These are phyloP conservation scores for Laodelphax striatellus DNA, from an alignment of 1,140 invertebrate genomes.

Conservation along the genomic window DNA sequence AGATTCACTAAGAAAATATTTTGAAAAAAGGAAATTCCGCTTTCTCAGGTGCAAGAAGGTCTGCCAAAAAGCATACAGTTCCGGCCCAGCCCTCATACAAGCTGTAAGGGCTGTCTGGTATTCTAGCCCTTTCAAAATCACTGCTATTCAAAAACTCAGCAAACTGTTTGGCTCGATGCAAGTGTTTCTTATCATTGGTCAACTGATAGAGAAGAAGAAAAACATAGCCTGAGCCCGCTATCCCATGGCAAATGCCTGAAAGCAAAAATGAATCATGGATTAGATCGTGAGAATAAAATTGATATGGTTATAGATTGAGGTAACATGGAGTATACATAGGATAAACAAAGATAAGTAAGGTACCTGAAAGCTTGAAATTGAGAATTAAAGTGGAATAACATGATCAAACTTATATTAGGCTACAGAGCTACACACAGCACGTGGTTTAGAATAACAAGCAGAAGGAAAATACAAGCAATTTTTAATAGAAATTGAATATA, in stretches of 20 bases:
- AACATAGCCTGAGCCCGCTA: constrained; percentile 75
- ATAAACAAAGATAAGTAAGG: too few species aligned
- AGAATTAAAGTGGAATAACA: too few species aligned
- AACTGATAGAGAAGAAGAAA: constrained; percentile 68
- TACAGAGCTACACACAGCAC: too few species aligned
- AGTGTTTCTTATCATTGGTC: constrained; percentile 55
- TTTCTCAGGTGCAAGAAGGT: constrained; percentile 57
- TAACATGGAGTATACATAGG: too few species aligned
- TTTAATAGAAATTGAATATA: too few species aligned
- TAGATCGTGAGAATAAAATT: too few species aligned
- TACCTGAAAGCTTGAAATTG: too few species aligned
- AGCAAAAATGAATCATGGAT: constrained; percentile 6
- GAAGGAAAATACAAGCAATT: too few species aligned
- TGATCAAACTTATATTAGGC: too few species aligned
- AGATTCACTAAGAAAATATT: neutral
- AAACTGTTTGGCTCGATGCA: constrained; percentile 63
- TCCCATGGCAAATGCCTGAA: constrained; percentile 66
- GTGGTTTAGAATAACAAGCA: too few species aligned
- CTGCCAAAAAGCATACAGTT: constrained; percentile 67
- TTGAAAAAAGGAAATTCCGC: constrained; percentile 79
- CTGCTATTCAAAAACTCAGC: constrained; percentile 58
- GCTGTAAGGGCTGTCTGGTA: constrained; percentile 69
- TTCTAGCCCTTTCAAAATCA: constrained; percentile 56
- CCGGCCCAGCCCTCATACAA: constrained; percentile 80
- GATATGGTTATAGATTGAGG: too few species aligned